phyloP scores from a whole-genome alignment of 2,888 invertebrate genomes.

The Hirtodrosophila histrioides region DNA sequence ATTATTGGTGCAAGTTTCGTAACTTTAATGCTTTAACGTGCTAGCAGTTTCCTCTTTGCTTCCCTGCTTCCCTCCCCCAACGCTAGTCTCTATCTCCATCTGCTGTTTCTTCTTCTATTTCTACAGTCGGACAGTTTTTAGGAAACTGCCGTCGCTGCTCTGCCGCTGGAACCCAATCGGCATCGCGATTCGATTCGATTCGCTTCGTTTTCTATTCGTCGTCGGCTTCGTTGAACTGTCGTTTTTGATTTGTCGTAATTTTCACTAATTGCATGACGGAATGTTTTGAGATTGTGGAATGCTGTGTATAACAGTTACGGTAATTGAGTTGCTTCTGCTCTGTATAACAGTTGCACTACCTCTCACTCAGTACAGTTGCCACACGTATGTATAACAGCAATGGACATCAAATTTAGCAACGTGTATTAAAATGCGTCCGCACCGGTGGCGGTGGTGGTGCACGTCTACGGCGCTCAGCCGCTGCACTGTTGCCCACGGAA shows the following conservation, averaged over 20 bases:
- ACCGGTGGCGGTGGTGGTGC: slow-evolving; percentile 69
- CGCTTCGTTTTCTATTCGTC: slow-evolving; percentile 21
- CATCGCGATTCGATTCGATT: slow-evolving; percentile 45
- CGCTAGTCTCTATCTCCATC: not conserved
- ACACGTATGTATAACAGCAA: slow-evolving; percentile 14
- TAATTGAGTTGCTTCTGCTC: not conserved
- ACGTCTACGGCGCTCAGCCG: slow-evolving; percentile 68
- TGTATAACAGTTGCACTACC: slow-evolving; percentile 35
- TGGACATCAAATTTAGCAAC: slow-evolving; percentile 55
- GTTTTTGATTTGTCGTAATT: slow-evolving; percentile 11
- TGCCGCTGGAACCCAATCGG: slow-evolving; percentile 4
- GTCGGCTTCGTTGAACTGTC: slow-evolving; percentile 24
- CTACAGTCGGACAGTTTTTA: slow-evolving; percentile 40
- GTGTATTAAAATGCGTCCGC: slow-evolving; percentile 77
- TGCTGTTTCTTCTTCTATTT: slow-evolving; percentile 13
- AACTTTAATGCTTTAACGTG: too few relatives aligned
- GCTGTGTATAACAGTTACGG: slow-evolving; percentile 32
- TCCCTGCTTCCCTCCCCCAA: too few relatives aligned
- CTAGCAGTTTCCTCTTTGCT: too few relatives aligned
- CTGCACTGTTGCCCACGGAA: slow-evolving; percentile 3
- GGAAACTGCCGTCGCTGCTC: slow-evolving; percentile 42
- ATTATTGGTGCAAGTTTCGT: slow-evolving; percentile 24
- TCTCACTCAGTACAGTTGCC: not conserved
- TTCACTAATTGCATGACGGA: slow-evolving; percentile 23
- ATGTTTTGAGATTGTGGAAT: slow-evolving; percentile 44